Base-by-base conservation (phyloP, 1,140 invertebrate species). In the Drosophila ohnishii region DNA sequence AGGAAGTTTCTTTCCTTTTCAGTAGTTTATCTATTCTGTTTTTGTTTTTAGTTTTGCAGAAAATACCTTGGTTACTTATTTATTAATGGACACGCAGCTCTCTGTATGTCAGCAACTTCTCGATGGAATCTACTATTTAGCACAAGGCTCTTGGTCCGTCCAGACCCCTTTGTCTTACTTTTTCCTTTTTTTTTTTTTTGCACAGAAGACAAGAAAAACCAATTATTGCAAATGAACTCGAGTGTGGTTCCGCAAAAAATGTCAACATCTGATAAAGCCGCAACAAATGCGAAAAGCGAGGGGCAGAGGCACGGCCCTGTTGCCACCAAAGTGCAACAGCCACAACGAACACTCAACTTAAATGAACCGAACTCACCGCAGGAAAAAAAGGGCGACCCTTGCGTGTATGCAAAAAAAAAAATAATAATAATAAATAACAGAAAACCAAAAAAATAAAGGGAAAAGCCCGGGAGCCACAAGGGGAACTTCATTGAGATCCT, bases 191-290 rank as follows among this genome's bases (percentile, higher is more conserved):
- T 30, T 5, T 16, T 6, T 16, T 39, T 16, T 25, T 30, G 2
- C n/a, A 25, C 25, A 65, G 74, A 82, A 67, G 76, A 90, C 87
- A 90, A 90, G 83, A 88, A 90, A 90, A 90, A 90, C 78, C 88
- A 90, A 90, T 90, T 90, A 87, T 88, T 84, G 84, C 84, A 88
- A 90, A 90, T 90, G 80, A 90, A 90, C 88, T 90, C 83, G 82
- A 90, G 80, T 90, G 88, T 88, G 75, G 78, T 87, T 90, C 87
- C 87, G 89, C 80, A 80, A 85, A 88, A 88, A 89, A 88, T 88
- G 84, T 88, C 85, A 88, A 85, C 84, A 87, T 87, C 84, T 87
- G 84, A 87, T 88, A 87, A 84, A 83, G 84, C 84, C 83, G 80
- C 84, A 74, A 61, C 67, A 40, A 65, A 78, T 70, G 75, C 60